phyloP scores from a whole-genome alignment of 1,140 invertebrate species.

The Cepaea nemoralis region DNA sequence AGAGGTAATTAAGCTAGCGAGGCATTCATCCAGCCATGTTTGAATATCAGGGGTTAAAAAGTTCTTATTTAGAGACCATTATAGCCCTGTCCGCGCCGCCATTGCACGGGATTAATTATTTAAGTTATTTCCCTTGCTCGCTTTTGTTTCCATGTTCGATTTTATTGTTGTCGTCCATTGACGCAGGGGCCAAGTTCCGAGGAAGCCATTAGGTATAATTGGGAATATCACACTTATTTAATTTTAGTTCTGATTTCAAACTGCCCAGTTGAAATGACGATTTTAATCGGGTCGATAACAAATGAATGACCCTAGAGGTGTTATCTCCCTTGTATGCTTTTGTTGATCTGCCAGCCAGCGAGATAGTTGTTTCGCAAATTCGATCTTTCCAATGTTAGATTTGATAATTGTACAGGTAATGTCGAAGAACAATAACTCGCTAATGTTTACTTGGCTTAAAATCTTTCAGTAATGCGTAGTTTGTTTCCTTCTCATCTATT shows the following conservation, averaged over 20 bases:
- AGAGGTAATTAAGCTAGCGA: neutral
- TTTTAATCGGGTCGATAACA: neutral
- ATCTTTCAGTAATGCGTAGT: neutral
- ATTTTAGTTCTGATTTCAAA: constrained; percentile 20
- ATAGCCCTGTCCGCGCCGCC: neutral
- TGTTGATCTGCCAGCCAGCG: neutral
- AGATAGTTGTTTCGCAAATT: neutral
- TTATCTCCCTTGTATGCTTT: neutral
- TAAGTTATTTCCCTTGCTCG: constrained; percentile 18
- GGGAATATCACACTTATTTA: constrained; percentile 20
- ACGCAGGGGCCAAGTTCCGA: neutral
- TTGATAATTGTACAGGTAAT: constrained; percentile 11
- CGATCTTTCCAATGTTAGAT: neutral
- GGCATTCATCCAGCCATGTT: neutral
- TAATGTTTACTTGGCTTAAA: constrained; percentile 1
- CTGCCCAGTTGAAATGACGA: constrained; percentile 4
- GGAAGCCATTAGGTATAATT: constrained; percentile 1
- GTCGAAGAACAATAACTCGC: neutral
- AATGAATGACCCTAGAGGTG: neutral
- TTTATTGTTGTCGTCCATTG: neutral
- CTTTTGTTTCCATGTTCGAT: constrained; percentile 5
- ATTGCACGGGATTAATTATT: constrained; percentile 10
- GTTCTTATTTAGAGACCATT: constrained; percentile 9
- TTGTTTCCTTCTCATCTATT: neutral
- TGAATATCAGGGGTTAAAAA: constrained; percentile 4